Percentiles rank a stretch among this genome's conserved stretches.
These are phyloP conservation scores for Columbina picui DNA, from an alignment of 2,113 vertebrate species.

Conservation along the genomic window DNA sequence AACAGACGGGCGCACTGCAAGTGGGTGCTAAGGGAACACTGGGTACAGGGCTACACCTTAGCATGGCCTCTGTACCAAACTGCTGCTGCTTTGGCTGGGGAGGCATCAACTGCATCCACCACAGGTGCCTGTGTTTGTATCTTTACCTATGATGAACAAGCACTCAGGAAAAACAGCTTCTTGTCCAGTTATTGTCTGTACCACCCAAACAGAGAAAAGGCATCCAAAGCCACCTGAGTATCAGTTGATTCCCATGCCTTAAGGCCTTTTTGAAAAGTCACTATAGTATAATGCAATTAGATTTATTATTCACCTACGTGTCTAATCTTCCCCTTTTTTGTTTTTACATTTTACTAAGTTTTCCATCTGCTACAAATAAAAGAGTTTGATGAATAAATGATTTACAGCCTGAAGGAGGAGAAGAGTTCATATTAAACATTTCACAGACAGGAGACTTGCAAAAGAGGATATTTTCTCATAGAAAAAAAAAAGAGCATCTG, in stretches of 20 bases:
- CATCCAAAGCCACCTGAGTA: neutral
- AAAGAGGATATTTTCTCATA: slow-evolving; percentile 20
- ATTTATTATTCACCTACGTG: slow-evolving; percentile 10
- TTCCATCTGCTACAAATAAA: slow-evolving; percentile 55
- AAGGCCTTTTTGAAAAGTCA: neutral
- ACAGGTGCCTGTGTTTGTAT: neutral
- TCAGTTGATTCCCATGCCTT: neutral
- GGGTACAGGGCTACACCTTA: neutral
- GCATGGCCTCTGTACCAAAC: neutral
- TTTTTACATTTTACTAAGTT: slow-evolving; percentile 30
- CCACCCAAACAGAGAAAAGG: neutral
- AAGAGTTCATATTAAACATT: slow-evolving; percentile 26
- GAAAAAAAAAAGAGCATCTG: slow-evolving; percentile 55
- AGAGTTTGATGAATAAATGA: slow-evolving; percentile 63
- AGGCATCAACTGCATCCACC: too few relatives aligned
- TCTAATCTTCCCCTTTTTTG: slow-evolving; percentile 30
- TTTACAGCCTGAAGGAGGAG: slow-evolving; percentile 53
- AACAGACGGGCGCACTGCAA: neutral
- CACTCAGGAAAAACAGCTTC: neutral
- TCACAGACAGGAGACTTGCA: slow-evolving; percentile 27
- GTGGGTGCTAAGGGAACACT: neutral
- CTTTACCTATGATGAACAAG: neutral
- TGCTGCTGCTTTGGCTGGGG: too few relatives aligned
- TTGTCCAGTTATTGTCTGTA: neutral
- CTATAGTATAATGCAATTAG: neutral